Conservation (phyloP, 2,888 invertebrate genomes). For the Cerastis rubricosa region DNA sequence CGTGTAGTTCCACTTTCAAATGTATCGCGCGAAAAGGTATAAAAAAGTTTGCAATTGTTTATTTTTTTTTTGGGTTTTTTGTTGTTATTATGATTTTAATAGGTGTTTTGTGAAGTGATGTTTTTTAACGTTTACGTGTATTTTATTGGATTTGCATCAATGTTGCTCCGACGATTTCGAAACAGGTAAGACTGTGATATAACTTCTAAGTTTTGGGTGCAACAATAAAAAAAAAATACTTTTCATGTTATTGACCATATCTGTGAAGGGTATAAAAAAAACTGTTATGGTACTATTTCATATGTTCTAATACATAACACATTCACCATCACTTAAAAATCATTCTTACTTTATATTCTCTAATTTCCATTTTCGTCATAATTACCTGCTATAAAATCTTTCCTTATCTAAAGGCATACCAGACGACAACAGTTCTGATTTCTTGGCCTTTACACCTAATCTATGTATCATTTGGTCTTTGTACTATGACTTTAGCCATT, state of each 20-base stretch:
- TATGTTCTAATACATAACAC: too few species aligned
- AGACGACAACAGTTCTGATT: neutral
- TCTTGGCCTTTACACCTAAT: neutral
- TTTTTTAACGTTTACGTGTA: constrained; percentile 6
- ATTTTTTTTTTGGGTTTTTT: neutral
- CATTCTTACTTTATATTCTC: too few species aligned
- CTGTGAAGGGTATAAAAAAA: too few species aligned
- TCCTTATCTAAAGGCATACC: neutral
- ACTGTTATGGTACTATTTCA: too few species aligned
- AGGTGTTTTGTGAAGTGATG: constrained; percentile 10
- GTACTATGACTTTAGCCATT: neutral
- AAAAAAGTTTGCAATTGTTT: neutral
- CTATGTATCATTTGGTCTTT: constrained; percentile 8
- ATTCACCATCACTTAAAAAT: too few species aligned
- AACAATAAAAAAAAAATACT: too few species aligned
- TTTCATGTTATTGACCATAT: too few species aligned
- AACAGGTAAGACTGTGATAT: constrained; percentile 24
- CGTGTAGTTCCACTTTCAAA: constrained; percentile 39
- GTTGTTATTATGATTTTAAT: neutral
- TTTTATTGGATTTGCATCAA: constrained; percentile 38
- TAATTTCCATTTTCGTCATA: too few species aligned
- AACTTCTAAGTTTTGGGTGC: too few species aligned
- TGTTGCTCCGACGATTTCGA: constrained; percentile 20
- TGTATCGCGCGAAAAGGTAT: constrained; percentile 21
- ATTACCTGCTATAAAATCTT: neutral